Evolutionary conservation across 1,140 invertebrate genomes (phyloP).

Genomic region (Pinna nobilis): DNA sequence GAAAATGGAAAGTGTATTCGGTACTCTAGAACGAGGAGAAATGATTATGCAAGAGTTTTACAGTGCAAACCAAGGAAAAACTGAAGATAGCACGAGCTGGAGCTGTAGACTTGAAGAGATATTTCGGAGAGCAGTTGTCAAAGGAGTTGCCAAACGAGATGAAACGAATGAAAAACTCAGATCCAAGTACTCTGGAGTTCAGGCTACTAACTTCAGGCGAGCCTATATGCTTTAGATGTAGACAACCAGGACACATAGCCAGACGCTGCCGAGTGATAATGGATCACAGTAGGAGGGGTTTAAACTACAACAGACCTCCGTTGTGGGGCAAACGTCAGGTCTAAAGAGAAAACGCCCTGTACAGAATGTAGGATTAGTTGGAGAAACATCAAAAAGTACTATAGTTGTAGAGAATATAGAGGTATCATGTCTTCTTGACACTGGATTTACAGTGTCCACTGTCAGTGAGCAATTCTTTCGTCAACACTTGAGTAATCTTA

Average conservation of each 20-base stretch:
- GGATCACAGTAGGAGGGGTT: background rate
- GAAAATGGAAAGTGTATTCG: conserved; percentile 11
- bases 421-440: background rate
- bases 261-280: background rate
- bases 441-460: conserved; percentile 1
- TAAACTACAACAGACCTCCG: background rate
- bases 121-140: background rate
- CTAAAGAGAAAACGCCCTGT: background rate
- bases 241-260: background rate
- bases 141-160: too few relatives aligned
- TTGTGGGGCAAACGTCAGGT: background rate
- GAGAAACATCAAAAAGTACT: background rate
- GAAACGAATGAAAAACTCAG: too few relatives aligned
- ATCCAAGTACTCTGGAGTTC: too few relatives aligned
- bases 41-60: conserved; percentile 1
- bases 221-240: background rate
- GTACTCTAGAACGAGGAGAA: conserved; percentile 1
- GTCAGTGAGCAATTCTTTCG: conserved; percentile 13
- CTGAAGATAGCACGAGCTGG: conserved; percentile 2
- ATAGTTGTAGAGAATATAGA: background rate
- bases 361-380: background rate
- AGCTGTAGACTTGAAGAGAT: background rate
- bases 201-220: background rate
- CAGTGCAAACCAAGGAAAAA: background rate
- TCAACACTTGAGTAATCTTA: background rate